Percentiles rank a stretch among this genome's conserved stretches.
Evolutionary conservation across 2,888 invertebrate genomes (phyloP).

Genomic region (Drosophila melanocephala): DNA sequence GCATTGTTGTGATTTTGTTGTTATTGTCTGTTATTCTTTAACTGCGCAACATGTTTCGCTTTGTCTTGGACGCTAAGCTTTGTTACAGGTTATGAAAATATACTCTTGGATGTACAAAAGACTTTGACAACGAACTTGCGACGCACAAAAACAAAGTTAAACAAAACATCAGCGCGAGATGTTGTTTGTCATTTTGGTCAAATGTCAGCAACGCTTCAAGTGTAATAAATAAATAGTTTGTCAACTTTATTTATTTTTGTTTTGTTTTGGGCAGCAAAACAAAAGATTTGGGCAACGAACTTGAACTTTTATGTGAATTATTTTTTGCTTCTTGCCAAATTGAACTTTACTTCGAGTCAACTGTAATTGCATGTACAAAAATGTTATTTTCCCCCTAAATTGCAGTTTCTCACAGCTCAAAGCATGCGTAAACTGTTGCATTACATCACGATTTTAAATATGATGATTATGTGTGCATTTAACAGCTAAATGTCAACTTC

Average conservation of each 20-base stretch:
- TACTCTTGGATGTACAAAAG: conserved; percentile 52
- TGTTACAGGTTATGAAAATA: conserved; percentile 53
- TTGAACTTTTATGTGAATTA: conserved; percentile 66
- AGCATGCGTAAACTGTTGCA: conserved; percentile 62
- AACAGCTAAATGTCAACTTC: conserved; percentile 70
- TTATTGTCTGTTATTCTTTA: conserved; percentile 44
- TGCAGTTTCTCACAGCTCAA: conserved; percentile 24
- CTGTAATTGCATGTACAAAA: conserved; percentile 3
- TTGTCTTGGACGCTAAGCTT: conserved; percentile 41
- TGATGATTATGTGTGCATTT: conserved; percentile 63
- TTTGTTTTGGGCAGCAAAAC: conserved; percentile 24
- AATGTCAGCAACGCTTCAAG: conserved; percentile 67
- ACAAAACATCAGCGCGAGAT: conserved; percentile 39
- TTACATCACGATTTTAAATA: conserved; percentile 69
- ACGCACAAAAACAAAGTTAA: conserved; percentile 33
- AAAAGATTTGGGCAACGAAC: conserved; percentile 67
- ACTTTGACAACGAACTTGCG: conserved; percentile 80
- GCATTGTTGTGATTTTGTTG: conserved; percentile 39
- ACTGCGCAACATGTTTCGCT: conserved; percentile 49
- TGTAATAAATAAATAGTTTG: conserved; percentile 70
- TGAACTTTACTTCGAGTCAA: conserved; percentile 40
- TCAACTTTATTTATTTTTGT: conserved; percentile 46
- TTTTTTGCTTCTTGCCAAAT: conserved; percentile 11
- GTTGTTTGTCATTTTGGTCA: conserved; percentile 55
- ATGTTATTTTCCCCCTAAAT: conserved; percentile 22